phyloP scores from a whole-genome alignment of 1,140 invertebrate species.

The Pinna nobilis region DNA sequence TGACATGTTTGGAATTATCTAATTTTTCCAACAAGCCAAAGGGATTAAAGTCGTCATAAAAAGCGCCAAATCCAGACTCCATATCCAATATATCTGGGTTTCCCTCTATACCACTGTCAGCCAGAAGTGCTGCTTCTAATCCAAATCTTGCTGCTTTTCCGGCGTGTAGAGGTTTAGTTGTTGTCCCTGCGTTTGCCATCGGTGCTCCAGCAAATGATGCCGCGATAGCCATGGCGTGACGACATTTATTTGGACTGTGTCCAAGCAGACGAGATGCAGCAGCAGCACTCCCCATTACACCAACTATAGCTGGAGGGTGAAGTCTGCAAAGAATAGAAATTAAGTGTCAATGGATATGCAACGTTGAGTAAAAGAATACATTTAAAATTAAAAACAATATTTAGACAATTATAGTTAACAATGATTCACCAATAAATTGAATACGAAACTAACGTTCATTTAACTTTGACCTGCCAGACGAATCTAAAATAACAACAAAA shows the following conservation, averaged over 20 bases:
- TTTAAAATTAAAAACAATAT: no score
- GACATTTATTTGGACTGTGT: constrained; percentile 46
- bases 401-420: no score
- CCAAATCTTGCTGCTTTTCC: constrained; percentile 65
- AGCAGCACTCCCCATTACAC: constrained; percentile 66
- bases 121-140: constrained; percentile 61
- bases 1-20: constrained; percentile 24
- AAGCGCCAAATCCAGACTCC: constrained; percentile 59
- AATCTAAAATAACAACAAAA: neutral
- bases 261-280: constrained; percentile 58
- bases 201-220: constrained; percentile 66
- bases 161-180: constrained; percentile 63
- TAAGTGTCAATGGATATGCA: neutral
- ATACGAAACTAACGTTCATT: no score
- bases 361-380: no score
- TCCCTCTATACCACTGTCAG: constrained; percentile 60
- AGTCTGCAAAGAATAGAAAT: constrained; percentile 45
- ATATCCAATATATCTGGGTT: constrained; percentile 62
- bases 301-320: constrained; percentile 66
- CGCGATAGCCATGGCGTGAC: constrained; percentile 62
- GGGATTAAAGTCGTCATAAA: constrained; percentile 62
- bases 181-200: constrained; percentile 68
- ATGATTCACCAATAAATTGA: no score
- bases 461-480: no score
- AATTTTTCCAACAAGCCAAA: constrained; percentile 32